Base-by-base conservation (phyloP, 2,888 invertebrate species). In the Drosophila fungiperda region DNA sequence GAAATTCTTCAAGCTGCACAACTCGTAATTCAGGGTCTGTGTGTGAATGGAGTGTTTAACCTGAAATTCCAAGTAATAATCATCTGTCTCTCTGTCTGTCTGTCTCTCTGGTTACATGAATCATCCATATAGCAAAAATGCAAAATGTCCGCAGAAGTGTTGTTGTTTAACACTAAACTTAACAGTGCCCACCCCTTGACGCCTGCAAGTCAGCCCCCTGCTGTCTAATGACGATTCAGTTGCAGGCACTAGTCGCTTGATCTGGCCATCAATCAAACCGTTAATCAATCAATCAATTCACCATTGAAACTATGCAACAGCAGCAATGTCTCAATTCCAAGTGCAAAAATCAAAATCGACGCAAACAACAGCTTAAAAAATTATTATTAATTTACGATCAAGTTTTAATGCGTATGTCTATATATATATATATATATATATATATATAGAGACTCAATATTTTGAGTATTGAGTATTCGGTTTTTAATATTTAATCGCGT, bases 361-460 rank as follows among this genome's bases (percentile, higher is more conserved):
- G 32, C 15, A 40, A 54, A 17, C 35, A 36, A 36, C 17, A 55
- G 29, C 55, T n/a, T 58, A 52, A 75, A 52, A 73, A 69, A 62
- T 80, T 75, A 70, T 83, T 73, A 82, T 78, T 75, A 83, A 86
- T 72, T 88, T 83, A 78, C 80, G 68, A 75, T 71, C 86, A 71
- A 75, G 73, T 78, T 88, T 45, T 20, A 45, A 45, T 45, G 20
- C 45, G 20, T 15, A 45, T 23, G 20, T 15, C 3, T 45, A 20
- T 45, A 42, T 20, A 42, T 20, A 20, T 20, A 42, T 3, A 20
- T 42, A 45, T 45, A 20, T 12, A 20, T 20, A 12, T 12, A 12
- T 40, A 40, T 40, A 20, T 12, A 20, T 20, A 12, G 2, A 20
- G 63, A 61, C 38, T 64, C 59, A 58, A 32, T 58, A 36, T 65